phyloP scores from a whole-genome alignment of 2,888 invertebrate genomes.

The Chironomus tentans region DNA sequence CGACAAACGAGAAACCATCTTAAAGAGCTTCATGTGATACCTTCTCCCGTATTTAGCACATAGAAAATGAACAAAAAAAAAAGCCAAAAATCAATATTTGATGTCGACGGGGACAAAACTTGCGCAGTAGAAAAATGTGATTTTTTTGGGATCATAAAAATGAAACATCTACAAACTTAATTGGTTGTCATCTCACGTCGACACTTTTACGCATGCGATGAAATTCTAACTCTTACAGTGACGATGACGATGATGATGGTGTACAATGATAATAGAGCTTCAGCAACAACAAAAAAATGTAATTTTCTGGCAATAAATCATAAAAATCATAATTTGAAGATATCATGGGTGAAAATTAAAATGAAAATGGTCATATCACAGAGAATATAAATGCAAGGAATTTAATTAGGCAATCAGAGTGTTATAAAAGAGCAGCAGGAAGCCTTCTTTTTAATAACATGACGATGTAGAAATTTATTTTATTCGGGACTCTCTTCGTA shows the following conservation, averaged over 20 bases:
- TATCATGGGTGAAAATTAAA: not conserved
- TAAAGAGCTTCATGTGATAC: not conserved
- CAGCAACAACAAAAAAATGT: not conserved
- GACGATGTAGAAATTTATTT: not conserved
- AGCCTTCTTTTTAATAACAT: not conserved
- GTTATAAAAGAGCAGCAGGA: not conserved
- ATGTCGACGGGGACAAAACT: not conserved
- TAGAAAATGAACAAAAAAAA: too few species aligned
- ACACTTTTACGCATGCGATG: constrained; percentile 13
- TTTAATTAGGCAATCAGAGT: not conserved
- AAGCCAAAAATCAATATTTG: not conserved
- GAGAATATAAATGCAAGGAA: not conserved
- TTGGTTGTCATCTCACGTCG: constrained; percentile 23
- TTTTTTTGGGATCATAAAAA: not conserved
- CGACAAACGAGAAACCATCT: not conserved
- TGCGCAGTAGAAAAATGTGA: not conserved
- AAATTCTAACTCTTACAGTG: not conserved
- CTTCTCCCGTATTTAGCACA: not conserved
- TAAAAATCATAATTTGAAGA: not conserved
- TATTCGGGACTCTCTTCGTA: too few species aligned
- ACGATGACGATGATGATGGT: not conserved
- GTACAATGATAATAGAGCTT: not conserved
- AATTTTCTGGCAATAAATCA: not conserved
- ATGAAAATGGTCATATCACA: not conserved
- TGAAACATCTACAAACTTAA: constrained; percentile 9